Evolutionary conservation across 2,113 vertebrate genomes (phyloP).

Genomic region (Oncorhynchus nerka): DNA sequence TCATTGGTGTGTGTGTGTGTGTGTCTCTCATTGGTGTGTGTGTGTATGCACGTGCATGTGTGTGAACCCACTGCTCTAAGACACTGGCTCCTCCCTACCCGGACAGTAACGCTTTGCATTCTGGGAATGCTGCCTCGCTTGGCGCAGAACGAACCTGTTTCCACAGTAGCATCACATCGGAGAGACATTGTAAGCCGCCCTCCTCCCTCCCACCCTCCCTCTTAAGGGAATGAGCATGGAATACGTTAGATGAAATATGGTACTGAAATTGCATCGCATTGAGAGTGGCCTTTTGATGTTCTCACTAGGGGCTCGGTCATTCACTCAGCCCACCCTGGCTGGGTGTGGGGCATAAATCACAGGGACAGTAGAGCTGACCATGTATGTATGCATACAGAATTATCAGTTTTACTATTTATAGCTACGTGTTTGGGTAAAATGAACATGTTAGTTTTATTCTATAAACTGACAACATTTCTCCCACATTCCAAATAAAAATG

Average conservation of each 20-base stretch:
- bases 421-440: too few relatives aligned
- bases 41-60: too few relatives aligned
- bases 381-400: neutral
- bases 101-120: conserved; percentile 43
- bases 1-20: too few relatives aligned
- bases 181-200: conserved; percentile 4
- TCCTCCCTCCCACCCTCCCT: neutral
- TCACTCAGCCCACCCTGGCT: conserved; percentile 8
- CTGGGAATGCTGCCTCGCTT: conserved; percentile 18
- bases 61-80: neutral
- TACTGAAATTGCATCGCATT: neutral
- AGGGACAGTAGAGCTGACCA: too few relatives aligned
- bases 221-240: neutral
- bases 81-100: neutral
- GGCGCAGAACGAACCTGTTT: conserved; percentile 20
- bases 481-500: too few relatives aligned
- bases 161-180: conserved; percentile 11
- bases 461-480: too few relatives aligned
- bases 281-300: neutral
- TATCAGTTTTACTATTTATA: too few relatives aligned
- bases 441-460: too few relatives aligned
- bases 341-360: conserved; percentile 36
- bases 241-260: neutral
- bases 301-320: neutral
- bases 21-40: too few relatives aligned